These are phyloP conservation scores for Aporophyla lueneburgensis DNA, from an alignment of 2,888 invertebrate genomes.

Conservation along the genomic window DNA sequence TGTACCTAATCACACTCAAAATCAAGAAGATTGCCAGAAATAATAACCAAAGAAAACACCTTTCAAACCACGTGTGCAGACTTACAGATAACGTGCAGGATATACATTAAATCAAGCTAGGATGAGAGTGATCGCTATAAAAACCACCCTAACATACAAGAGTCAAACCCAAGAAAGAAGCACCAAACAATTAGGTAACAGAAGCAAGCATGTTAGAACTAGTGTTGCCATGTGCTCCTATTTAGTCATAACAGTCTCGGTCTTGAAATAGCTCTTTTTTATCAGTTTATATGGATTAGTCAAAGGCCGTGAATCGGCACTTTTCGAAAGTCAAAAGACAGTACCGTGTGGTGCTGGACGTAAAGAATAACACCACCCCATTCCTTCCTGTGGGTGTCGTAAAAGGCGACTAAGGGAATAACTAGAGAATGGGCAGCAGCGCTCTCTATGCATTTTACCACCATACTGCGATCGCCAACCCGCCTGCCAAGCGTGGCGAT, in stretches of 20 bases:
- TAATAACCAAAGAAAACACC: slow-evolving; percentile 1
- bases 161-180: slow-evolving; percentile 38
- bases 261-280: too few relatives aligned
- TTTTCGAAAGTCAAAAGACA: too few relatives aligned
- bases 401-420: too few relatives aligned
- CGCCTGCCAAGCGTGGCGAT: too few relatives aligned
- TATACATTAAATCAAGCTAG: background rate
- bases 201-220: slow-evolving; percentile 35
- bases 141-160: background rate
- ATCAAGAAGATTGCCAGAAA: slow-evolving; percentile 8
- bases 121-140: background rate
- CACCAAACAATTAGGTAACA: slow-evolving; percentile 22
- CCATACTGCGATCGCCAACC: too few relatives aligned
- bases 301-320: too few relatives aligned
- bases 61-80: slow-evolving; percentile 10
- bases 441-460: too few relatives aligned
- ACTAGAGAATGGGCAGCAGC: too few relatives aligned
- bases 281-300: too few relatives aligned
- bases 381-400: too few relatives aligned
- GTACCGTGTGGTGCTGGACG: too few relatives aligned
- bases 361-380: too few relatives aligned
- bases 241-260: background rate
- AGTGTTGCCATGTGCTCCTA: slow-evolving; percentile 51
- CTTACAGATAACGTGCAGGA: slow-evolving; percentile 40
- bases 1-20: background rate